A percentile compares a stretch with the other conserved stretches of the same genome.
Evolutionary conservation across 2,113 vertebrate species (phyloP).

Genomic region (Ophiodon elongatus): DNA sequence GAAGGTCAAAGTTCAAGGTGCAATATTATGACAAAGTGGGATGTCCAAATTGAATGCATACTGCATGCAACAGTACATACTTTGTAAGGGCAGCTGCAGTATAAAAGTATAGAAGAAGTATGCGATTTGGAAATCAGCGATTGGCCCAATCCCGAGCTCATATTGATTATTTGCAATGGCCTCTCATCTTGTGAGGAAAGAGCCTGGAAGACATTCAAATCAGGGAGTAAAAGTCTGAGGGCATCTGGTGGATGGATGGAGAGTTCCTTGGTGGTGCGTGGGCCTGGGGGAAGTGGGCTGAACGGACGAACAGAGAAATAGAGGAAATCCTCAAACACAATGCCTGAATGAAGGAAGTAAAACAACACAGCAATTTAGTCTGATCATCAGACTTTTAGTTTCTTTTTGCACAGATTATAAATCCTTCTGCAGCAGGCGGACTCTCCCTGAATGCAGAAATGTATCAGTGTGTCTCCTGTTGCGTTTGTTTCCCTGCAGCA

Average conservation of each 20-base stretch:
- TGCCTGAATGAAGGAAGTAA: not conserved
- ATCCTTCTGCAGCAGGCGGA: not conserved
- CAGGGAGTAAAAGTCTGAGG: too few relatives aligned
- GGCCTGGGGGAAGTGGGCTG: not conserved
- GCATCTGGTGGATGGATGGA: not conserved
- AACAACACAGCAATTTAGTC: not conserved
- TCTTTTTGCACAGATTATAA: not conserved
- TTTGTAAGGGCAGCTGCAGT: too few relatives aligned
- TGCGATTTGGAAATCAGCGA: too few relatives aligned
- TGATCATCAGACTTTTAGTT: not conserved
- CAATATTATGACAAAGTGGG: too few relatives aligned
- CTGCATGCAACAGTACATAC: too few relatives aligned
- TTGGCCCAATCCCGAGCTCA: too few relatives aligned
- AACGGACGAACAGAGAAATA: not conserved
- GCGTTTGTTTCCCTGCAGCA: not conserved
- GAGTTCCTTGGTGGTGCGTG: not conserved
- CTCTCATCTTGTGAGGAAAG: too few relatives aligned
- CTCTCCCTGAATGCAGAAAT: constrained; percentile 2
- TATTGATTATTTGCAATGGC: too few relatives aligned
- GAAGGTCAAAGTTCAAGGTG: too few relatives aligned
- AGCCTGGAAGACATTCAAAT: too few relatives aligned
- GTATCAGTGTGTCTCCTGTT: constrained; percentile 26
- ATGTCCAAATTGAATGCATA: too few relatives aligned
- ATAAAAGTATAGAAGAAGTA: too few relatives aligned
- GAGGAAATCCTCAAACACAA: not conserved